Evolutionary conservation across 1,140 invertebrate genomes (phyloP).

Genomic region (Pogonomyrmex californicus): DNA sequence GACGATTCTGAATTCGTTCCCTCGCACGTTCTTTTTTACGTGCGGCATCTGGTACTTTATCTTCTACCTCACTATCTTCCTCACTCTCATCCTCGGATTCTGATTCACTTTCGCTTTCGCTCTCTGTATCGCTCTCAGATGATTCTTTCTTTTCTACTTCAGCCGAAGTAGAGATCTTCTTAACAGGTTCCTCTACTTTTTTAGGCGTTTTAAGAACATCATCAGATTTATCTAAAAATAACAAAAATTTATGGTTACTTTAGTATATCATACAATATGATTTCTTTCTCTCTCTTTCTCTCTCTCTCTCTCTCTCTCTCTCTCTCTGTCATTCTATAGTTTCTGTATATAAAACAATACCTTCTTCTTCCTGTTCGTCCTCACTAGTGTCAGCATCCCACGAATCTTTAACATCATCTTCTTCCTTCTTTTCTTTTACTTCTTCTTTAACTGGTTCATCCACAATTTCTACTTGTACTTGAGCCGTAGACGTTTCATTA

Average conservation of each 20-base stretch:
- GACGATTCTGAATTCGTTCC: slow-evolving; percentile 92
- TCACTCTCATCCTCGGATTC: slow-evolving; percentile 88
- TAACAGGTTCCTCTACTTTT: slow-evolving; percentile 30
- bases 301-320: no score
- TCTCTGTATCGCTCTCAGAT: slow-evolving; percentile 87
- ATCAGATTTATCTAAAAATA: slow-evolving; percentile 83
- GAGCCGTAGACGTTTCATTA: slow-evolving; percentile 84
- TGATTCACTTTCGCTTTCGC: slow-evolving; percentile 86
- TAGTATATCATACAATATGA: background rate
- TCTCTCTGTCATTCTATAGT: background rate
- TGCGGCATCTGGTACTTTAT: slow-evolving; percentile 89
- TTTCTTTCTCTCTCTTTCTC: no score
- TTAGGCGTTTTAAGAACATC: slow-evolving; percentile 69
- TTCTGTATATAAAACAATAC: slow-evolving; percentile 52
- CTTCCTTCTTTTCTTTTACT: slow-evolving; percentile 87
- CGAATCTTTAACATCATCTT: slow-evolving; percentile 92
- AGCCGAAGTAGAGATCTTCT: slow-evolving; percentile 58
- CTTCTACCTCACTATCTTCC: slow-evolving; percentile 85
- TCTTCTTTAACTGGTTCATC: slow-evolving; percentile 84
- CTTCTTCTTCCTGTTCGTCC: slow-evolving; percentile 88
- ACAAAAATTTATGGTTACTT: background rate
- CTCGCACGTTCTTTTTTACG: slow-evolving; percentile 89
- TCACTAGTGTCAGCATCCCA: slow-evolving; percentile 94
- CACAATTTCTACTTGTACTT: slow-evolving; percentile 88
- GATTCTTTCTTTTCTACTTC: slow-evolving; percentile 86